Evolutionary conservation across 2,888 invertebrate species (phyloP), one percentile per base, ranked within the genome.

Genomic region (Chrysina gloriosa): DNA sequence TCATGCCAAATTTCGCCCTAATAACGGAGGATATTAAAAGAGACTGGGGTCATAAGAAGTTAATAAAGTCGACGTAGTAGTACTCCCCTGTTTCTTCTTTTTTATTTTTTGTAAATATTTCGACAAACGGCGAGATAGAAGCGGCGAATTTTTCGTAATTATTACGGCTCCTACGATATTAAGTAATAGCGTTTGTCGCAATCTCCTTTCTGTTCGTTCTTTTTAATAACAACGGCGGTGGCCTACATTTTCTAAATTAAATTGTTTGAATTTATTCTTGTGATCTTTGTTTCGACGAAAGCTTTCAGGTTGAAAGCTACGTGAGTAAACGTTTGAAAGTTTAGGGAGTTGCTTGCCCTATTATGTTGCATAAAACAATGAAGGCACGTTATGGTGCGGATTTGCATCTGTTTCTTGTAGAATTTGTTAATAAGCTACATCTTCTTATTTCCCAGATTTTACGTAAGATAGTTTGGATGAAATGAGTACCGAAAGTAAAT

Each of bases 21-120:
- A 42, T 61, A 42, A 61, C 27, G 42, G 25, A 29, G 42, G 23
- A 61, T 42, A 61, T 61, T 61, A 61, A 61, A 61, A 42, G 58
- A 29, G 19, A 29, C 42, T 27, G 36, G 45, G 16, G 42, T 52
- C 19, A 19, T 61, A 61, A 7, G 42, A 29, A 42, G 58, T 45
- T 61, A 61, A 61, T 61, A 61, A 61, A 39, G 29, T 16, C 27
- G 42, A n/a, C 58, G 25, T 61, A n/a, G n/a, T n/a, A n/a, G n/a
- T n/a, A 27, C 27, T 42, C 42, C 14, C 21, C 39, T 61, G 39
- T 61, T 61, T 42, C 27, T 42, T 9, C 16, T 27, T 39, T 19
- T 21, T 21, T 23, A 3, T 25, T 39, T 31, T 11, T 45, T 27
- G 42, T 61, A 42, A 61, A 61, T 61, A 25, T 61, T 25, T 56